Conservation (phyloP, 2,113 vertebrate genomes). For the Misgurnus anguillicaudatus region DNA sequence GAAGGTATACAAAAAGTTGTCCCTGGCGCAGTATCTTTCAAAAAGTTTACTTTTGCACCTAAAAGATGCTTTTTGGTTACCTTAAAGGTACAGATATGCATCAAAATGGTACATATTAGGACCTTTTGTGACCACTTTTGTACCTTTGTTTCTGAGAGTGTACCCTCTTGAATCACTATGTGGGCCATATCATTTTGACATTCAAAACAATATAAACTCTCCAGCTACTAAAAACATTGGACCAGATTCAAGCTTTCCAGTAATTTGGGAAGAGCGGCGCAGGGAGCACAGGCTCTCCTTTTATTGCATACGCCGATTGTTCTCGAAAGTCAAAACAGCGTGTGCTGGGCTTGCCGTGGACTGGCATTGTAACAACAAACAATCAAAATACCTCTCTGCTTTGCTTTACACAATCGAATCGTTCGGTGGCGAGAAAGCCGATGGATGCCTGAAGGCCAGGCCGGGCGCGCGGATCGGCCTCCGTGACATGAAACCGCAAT, state of each 20-base stretch:
- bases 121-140: too few species aligned
- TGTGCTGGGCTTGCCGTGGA: slow-evolving; percentile 53
- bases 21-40: too few species aligned
- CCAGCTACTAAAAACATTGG: slow-evolving; percentile 13
- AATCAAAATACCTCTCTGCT: slow-evolving; percentile 59
- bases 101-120: too few species aligned
- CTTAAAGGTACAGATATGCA: too few species aligned
- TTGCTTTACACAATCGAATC: slow-evolving; percentile 60
- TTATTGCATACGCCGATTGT: slow-evolving; percentile 69
- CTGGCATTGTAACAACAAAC: slow-evolving; percentile 72
- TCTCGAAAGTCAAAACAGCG: slow-evolving; percentile 69
- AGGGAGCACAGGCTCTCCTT: slow-evolving; percentile 37
- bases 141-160: too few species aligned
- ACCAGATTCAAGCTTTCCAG: slow-evolving; percentile 24
- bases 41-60: too few species aligned
- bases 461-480: slow-evolving; percentile 57
- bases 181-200: not conserved
- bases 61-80: too few species aligned
- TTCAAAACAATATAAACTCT: slow-evolving; percentile 50
- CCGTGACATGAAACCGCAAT: slow-evolving; percentile 60
- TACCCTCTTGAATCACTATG: not conserved
- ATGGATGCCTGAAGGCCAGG: slow-evolving; percentile 33
- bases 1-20: too few species aligned
- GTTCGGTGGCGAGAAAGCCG: slow-evolving; percentile 50
- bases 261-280: slow-evolving; percentile 51